phyloP scores from a whole-genome alignment of 2,888 invertebrate species.

The Andrena chrysosceles region DNA sequence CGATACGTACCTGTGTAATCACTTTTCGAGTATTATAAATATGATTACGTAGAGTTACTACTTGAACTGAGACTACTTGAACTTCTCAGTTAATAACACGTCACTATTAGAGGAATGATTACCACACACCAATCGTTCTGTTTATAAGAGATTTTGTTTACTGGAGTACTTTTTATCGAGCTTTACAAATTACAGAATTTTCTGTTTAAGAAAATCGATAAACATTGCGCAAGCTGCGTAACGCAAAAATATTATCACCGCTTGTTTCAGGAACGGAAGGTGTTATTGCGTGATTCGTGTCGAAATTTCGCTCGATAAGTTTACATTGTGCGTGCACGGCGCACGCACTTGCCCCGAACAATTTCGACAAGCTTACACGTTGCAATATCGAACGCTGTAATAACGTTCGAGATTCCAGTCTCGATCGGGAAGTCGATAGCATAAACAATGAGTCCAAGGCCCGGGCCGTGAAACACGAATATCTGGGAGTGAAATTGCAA shows the following conservation, averaged over 20 bases:
- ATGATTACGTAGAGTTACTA: too few relatives aligned
- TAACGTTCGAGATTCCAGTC: slow-evolving; percentile 16
- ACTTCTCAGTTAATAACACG: too few relatives aligned
- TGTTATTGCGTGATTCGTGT: slow-evolving; percentile 58
- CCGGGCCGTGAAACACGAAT: slow-evolving; percentile 7
- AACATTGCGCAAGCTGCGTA: slow-evolving; percentile 11
- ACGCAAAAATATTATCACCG: slow-evolving; percentile 42
- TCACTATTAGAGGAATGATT: not conserved
- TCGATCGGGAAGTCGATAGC: slow-evolving; percentile 33
- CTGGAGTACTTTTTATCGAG: not conserved
- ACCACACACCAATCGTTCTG: not conserved
- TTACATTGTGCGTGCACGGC: slow-evolving; percentile 48
- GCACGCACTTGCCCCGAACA: slow-evolving; percentile 35
- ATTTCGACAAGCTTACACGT: slow-evolving; percentile 21
- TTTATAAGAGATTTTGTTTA: not conserved
- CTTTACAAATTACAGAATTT: not conserved
- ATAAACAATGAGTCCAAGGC: slow-evolving; percentile 28
- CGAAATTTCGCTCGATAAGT: slow-evolving; percentile 55
- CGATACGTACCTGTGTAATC: too few relatives aligned
- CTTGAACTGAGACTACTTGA: too few relatives aligned
- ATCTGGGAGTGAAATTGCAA: slow-evolving; percentile 26
- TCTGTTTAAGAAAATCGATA: not conserved
- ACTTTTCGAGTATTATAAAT: too few relatives aligned
- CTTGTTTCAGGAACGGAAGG: slow-evolving; percentile 62
- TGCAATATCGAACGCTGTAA: slow-evolving; percentile 35